Base-by-base conservation (phyloP, 2,888 invertebrate genomes). In the Atethmia centrago region DNA sequence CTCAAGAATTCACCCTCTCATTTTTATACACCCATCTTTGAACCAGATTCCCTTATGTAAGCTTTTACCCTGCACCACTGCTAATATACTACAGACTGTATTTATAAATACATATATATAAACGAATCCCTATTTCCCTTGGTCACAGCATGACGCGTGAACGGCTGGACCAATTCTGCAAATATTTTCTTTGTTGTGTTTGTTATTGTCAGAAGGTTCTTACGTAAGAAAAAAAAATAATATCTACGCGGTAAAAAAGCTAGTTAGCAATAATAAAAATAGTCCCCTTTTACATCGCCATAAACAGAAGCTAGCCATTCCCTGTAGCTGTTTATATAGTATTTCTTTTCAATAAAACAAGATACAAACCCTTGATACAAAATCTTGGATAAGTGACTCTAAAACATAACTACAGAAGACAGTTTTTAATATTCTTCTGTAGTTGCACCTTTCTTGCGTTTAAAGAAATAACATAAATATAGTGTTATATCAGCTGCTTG, bases 401-500 rank as follows among this genome's bases (percentile, higher is more conserved):
- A 8, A 45, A 74, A 45, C 5, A 25, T 73, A 42, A 58, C 42
- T 14, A 21, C 16, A 59, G n/a, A 7, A 14, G 40, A 65, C 25
- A 45, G 25, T 68, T 40, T 67, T 68, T 47, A 59, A 53, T 51
- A n/a, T 40, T 25, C n/a, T 0, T 14, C 12, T 5, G 21, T n/a
- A 49, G n/a, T 40, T 19, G 19, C 42, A 74, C 40, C 28, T 67
- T 51, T 36, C 21, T 36, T 45, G 51, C 1, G 4, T 16, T 42
- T 45, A n/a, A 40, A 28, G 40, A 31, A 64, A 64, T 56, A 31
- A 21, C 7, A 64, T 47, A 47, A 73, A 53, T 64, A 64, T 49
- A 28, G 28, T 42, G 21, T 10, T 25, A 49, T 40, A 28, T 72
- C 80, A 73, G 58, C 69, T 77, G 80, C 77, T 58, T 31, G 70